Conservation (phyloP, 2,113 vertebrate genomes). For the Harpagus bidentatus region DNA sequence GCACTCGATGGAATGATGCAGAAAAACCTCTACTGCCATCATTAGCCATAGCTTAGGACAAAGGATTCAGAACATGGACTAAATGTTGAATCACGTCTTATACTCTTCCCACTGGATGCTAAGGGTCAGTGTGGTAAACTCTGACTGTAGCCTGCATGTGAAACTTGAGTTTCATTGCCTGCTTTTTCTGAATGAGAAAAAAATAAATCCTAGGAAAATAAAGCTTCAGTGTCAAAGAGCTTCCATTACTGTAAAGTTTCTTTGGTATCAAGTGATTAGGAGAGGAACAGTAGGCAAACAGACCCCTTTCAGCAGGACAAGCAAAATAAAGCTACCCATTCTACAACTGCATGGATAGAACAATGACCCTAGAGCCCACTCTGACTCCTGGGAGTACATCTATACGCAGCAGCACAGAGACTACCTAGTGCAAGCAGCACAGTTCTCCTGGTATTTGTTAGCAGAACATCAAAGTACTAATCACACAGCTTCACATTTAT, state of each 20-base stretch:
- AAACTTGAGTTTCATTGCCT: background rate
- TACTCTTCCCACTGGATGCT: background rate
- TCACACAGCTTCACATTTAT: background rate
- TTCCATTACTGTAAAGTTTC: fast-evolving
- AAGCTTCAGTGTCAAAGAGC: background rate
- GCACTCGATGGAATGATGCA: background rate
- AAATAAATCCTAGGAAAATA: background rate
- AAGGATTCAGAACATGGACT: background rate
- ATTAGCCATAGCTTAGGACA: background rate
- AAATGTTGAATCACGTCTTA: background rate
- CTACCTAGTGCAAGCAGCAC: background rate
- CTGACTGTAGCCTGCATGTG: no score
- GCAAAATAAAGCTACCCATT: background rate
- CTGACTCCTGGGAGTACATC: no score
- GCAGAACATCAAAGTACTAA: background rate
- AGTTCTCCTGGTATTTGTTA: background rate
- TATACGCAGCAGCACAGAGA: background rate
- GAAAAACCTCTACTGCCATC: background rate
- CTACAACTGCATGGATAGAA: background rate
- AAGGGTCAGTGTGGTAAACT: background rate
- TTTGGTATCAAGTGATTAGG: fast-evolving
- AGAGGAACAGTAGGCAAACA: background rate
- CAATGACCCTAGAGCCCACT: background rate
- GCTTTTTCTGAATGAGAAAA: background rate
- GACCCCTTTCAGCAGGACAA: background rate